A percentile compares a stretch with the other conserved stretches of the same genome.
Conservation (phyloP, 2,113 vertebrate species). For the Coregonus clupeaformis region DNA sequence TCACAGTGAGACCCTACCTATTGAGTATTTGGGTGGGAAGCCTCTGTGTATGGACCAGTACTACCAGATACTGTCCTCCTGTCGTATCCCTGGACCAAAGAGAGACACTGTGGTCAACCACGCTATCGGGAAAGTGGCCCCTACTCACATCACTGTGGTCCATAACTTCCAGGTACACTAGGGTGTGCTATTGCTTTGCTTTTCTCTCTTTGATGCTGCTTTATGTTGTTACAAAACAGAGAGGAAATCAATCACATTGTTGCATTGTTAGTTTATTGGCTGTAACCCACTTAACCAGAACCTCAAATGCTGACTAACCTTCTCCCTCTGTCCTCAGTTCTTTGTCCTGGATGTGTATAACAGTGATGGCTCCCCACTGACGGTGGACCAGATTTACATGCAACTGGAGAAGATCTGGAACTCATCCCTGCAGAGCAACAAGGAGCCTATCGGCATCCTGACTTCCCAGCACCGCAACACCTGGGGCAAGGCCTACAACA, state of each 20-base stretch:
- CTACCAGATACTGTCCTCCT: slow-evolving; percentile 93
- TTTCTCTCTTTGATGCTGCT: neutral
- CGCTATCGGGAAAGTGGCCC: slow-evolving; percentile 72
- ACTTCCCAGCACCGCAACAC: slow-evolving; percentile 96
- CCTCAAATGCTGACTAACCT: neutral
- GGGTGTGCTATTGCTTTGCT: neutral
- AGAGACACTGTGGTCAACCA: slow-evolving; percentile 86
- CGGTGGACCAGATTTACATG: slow-evolving; percentile 87
- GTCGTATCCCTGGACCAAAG: slow-evolving; percentile 90
- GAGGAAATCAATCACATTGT: neutral
- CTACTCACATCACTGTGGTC: slow-evolving; percentile 90
- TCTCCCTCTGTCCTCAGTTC: slow-evolving; percentile 73
- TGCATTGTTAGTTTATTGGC: neutral
- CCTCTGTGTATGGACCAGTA: slow-evolving; percentile 98
- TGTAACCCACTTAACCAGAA: neutral
- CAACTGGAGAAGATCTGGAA: slow-evolving; percentile 99
- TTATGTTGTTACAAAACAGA: neutral
- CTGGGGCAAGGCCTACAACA: slow-evolving; percentile 95
- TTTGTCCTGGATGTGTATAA: slow-evolving; percentile 94
- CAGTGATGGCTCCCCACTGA: slow-evolving; percentile 86
- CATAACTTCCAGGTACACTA: slow-evolving; percentile 93
- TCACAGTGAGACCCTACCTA: slow-evolving; percentile 84
- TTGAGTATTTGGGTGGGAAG: slow-evolving; percentile 86
- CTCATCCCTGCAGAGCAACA: slow-evolving; percentile 94
- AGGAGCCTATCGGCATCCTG: slow-evolving; percentile 94